Evolutionary conservation across 2,113 vertebrate species (phyloP), one percentile per base, ranked within the genome.

Genomic region (Ciconia boyciana): DNA sequence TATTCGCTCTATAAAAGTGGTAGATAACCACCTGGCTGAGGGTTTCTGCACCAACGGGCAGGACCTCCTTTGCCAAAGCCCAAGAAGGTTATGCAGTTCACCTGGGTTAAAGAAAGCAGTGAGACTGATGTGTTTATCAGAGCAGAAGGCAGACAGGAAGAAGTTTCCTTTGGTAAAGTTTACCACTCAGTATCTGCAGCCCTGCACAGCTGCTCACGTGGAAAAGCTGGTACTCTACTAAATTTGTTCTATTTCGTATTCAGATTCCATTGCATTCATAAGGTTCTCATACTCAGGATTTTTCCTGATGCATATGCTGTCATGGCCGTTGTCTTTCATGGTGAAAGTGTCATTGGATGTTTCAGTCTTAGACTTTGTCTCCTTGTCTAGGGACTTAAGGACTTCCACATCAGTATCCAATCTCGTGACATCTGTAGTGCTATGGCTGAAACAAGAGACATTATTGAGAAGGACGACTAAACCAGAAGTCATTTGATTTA

Each of bases 271-370:
- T 68, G 95, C 51, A 21, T 6, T 58, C 61, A 96, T 8, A 13
- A 97, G 93, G 46, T 86, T 90, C 86, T 97, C 92, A 24, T 86
- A 96, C 31, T 97, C 97, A 2, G 64, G 44, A 31, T 25, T 68
- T 46, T 89, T 84, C 31, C 13, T 57, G 14, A 5, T 10, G 28
- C 16, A 34, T 20, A 57, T 4, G 21, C 51, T 20, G 43, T 28
- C 32, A 4, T 11, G n/a, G 20, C 55, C 0, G 1, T 31, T 34
- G 41, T 28, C 46, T 32, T 76, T 72, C 39, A 16, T 0, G 2
- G 64, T 46, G 28, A 21, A 52, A 57, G 9, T 15, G 22, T 41
- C 43, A 32, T 28, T 65, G 34, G n/a, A 18, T 46, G 66, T 69
- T 55, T 71, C 60, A 32, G 65, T 12, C 13, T 31, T 28, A 24